phyloP scores from a whole-genome alignment of 2,113 vertebrate species.

The Turnix velox region DNA sequence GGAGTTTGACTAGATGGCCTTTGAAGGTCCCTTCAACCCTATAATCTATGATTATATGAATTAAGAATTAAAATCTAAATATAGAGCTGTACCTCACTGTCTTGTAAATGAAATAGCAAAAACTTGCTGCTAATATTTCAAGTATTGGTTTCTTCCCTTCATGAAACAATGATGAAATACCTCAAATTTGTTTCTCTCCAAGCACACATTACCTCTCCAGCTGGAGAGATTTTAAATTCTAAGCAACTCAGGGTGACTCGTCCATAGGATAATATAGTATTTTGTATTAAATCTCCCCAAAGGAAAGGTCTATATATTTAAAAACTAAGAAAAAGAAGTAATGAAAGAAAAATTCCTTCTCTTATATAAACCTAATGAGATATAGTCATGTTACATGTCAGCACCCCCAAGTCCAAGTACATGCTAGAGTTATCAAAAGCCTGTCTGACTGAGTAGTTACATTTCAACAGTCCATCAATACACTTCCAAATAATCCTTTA shows the following conservation, averaged over 20 bases:
- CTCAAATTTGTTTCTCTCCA: not conserved
- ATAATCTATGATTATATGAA: too few species aligned
- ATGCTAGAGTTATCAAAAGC: not conserved
- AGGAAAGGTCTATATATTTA: not conserved
- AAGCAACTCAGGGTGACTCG: not conserved
- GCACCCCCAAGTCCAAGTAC: not conserved
- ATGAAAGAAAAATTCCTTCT: not conserved
- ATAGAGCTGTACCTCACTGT: not conserved
- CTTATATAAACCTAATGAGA: not conserved
- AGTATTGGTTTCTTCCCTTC: not conserved
- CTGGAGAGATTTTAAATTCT: not conserved
- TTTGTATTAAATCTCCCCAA: not conserved
- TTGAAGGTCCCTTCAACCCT: too few species aligned
- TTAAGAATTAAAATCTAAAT: not conserved
- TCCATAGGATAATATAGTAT: not conserved
- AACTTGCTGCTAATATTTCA: not conserved
- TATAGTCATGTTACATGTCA: not conserved
- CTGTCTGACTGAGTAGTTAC: not conserved
- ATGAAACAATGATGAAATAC: not conserved
- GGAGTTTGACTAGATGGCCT: too few species aligned
- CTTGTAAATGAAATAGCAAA: not conserved
- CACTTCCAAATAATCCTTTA: not conserved
- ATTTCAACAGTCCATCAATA: slow-evolving; percentile 1
- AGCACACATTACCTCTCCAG: not conserved
- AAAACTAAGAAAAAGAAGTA: not conserved